These are phyloP conservation scores for Spea multiplicata DNA, from an alignment of 2,113 vertebrate genomes.

Conservation along the genomic window DNA sequence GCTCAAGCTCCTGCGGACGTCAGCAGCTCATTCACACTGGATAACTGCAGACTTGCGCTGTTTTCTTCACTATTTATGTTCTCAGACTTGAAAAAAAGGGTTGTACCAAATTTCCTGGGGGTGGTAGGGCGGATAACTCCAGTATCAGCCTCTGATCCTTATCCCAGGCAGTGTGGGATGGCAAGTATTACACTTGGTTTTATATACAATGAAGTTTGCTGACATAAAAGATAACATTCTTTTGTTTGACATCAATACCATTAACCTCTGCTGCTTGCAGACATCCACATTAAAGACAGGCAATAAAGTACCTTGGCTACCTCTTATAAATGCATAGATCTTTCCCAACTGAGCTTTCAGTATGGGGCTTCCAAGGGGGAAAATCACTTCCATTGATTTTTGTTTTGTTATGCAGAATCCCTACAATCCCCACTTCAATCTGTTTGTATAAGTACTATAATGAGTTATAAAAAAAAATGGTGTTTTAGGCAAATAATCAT, in stretches of 20 bases:
- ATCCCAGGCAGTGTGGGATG: neutral
- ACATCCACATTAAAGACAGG: constrained; percentile 11
- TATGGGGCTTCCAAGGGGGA: constrained; percentile 12
- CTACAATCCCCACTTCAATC: too few species aligned
- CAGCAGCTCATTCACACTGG: constrained; percentile 16
- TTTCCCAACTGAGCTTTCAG: constrained; percentile 13
- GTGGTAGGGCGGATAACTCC: constrained; percentile 29
- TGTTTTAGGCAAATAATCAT: too few species aligned
- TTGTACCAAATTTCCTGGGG: constrained; percentile 58
- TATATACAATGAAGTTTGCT: neutral
- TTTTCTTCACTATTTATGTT: constrained; percentile 59
- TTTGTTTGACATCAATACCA: neutral
- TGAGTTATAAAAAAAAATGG: too few species aligned
- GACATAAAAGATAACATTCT: neutral
- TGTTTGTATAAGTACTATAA: too few species aligned
- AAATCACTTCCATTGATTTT: neutral
- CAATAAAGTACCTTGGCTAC: neutral
- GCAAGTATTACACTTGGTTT: neutral
- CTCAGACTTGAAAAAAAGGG: constrained; percentile 51
- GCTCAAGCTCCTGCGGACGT: neutral
- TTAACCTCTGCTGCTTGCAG: too few species aligned
- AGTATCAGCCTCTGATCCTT: neutral
- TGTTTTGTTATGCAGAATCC: too few species aligned
- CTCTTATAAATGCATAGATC: neutral
- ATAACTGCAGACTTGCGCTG: neutral